phyloP scores from a whole-genome alignment of 2,888 invertebrate species.

The Mesochorus sp. region DNA sequence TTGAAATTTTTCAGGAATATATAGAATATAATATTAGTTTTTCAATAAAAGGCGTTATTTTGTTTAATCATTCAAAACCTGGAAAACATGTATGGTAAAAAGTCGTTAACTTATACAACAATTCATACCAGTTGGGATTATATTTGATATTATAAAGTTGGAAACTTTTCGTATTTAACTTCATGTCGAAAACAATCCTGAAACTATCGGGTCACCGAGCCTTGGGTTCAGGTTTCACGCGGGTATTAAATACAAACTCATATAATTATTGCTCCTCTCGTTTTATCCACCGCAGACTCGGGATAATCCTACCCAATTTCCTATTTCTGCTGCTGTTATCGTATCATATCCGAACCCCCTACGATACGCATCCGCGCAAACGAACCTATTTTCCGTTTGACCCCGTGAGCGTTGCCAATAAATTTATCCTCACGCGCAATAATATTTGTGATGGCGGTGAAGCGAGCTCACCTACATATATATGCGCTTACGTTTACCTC shows the following conservation, averaged over 20 bases:
- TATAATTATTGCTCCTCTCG: neutral
- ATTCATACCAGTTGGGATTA: no score
- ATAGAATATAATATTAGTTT: no score
- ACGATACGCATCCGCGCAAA: neutral
- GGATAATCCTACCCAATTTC: conserved; percentile 1
- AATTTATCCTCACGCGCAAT: conserved; percentile 73
- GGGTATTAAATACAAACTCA: neutral
- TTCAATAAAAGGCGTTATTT: no score
- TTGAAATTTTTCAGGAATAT: no score
- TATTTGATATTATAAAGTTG: no score
- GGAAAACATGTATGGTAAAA: no score
- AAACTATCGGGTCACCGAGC: no score
- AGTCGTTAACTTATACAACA: no score
- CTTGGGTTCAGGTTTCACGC: no score
- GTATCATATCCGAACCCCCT: neutral
- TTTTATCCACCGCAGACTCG: neutral
- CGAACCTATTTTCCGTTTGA: neutral
- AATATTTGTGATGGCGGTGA: conserved; percentile 72
- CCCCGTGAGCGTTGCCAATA: conserved; percentile 51
- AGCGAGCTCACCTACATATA: conserved; percentile 60
- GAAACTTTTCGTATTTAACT: no score
- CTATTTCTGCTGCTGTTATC: conserved; percentile 20
- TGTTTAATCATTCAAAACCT: no score
- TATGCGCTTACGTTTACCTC: neutral
- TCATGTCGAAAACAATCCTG: no score